These are phyloP conservation scores for Hydra vulgaris DNA, from an alignment of 30 jellyfish, hydroid and myxozoan species.

Conservation along the genomic window DNA sequence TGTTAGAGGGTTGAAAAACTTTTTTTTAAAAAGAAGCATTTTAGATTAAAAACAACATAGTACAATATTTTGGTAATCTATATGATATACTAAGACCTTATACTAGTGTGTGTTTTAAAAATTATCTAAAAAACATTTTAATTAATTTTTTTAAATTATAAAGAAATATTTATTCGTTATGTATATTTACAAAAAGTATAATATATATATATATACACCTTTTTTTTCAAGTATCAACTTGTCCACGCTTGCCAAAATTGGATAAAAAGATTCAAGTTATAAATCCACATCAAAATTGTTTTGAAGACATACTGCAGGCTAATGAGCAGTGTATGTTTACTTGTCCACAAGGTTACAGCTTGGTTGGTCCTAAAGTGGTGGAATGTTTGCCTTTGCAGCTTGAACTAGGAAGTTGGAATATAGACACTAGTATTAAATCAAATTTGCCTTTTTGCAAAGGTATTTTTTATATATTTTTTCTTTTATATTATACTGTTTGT, in stretches of 20 bases:
- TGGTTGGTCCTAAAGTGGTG: conserved; percentile 41
- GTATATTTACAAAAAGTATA: no score
- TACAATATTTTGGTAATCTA: no score
- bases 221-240: conserved; percentile 34
- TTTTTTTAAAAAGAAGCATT: no score
- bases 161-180: no score
- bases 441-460: conserved; percentile 20
- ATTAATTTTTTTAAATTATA: no score
- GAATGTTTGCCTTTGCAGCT: conserved; percentile 13
- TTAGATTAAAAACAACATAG: no score
- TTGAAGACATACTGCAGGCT: conserved; percentile 30
- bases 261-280: conserved; percentile 31
- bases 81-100: no score
- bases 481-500: not conserved
- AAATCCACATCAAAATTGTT: conserved; percentile 36
- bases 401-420: conserved; percentile 19
- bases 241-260: conserved; percentile 48
- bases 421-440: conserved; percentile 6
- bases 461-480: not conserved
- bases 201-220: no score
- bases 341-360: conserved; percentile 41
- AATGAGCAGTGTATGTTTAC: conserved; percentile 45
- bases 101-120: no score
- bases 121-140: no score
- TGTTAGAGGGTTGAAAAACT: no score